phyloP scores from a whole-genome alignment of 1,140 invertebrate genomes.

The Telenomus remus region DNA sequence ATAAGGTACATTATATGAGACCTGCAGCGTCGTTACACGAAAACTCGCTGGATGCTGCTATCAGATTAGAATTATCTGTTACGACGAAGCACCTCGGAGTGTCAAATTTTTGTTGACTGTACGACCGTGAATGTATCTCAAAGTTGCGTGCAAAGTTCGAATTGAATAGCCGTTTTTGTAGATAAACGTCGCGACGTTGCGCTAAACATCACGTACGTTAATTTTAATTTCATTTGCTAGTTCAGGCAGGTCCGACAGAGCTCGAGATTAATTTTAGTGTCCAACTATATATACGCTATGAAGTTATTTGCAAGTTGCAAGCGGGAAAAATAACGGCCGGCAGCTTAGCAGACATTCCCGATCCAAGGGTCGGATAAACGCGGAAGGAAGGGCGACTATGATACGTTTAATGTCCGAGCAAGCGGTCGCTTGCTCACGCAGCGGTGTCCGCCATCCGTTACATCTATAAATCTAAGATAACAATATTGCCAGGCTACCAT shows the following conservation, averaged over 20 bases:
- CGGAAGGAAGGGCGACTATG: constrained; percentile 62
- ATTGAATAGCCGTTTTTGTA: too few relatives aligned
- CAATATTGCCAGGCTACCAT: constrained; percentile 71
- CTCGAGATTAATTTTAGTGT: constrained; percentile 28
- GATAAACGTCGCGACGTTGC: too few relatives aligned
- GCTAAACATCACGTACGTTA: background rate
- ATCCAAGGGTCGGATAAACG: constrained; percentile 47
- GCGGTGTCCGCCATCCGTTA: constrained; percentile 74
- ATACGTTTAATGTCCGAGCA: constrained; percentile 69
- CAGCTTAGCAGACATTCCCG: constrained; percentile 49
- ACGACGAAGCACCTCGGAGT: constrained; percentile 19
- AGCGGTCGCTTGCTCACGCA: constrained; percentile 64
- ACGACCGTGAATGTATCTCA: too few relatives aligned
- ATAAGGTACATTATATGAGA: constrained; percentile 27
- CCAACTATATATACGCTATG: constrained; percentile 26
- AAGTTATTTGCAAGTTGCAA: constrained; percentile 48
- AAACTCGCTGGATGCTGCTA: constrained; percentile 34
- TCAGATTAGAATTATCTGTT: constrained; percentile 11
- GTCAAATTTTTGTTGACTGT: background rate
- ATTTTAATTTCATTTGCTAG: constrained; percentile 24
- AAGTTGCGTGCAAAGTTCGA: too few relatives aligned
- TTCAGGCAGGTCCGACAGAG: background rate
- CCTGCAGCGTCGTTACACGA: constrained; percentile 24
- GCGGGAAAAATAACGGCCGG: constrained; percentile 41
- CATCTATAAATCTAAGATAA: constrained; percentile 76